Evolutionary conservation across 1,140 invertebrate species (phyloP).

Genomic region (Cryptotermes secundus): DNA sequence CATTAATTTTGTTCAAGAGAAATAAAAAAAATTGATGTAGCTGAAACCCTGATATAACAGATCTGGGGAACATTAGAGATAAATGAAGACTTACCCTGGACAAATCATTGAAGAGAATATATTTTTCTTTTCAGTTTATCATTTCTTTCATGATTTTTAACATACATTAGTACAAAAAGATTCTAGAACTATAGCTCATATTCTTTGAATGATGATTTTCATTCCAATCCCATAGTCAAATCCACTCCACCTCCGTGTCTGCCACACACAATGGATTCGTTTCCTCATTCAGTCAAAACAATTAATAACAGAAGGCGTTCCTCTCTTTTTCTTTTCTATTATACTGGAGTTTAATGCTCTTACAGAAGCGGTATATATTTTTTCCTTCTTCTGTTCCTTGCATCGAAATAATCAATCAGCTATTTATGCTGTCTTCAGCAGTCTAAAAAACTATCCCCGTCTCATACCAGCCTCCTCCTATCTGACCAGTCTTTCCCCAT

Average conservation of each 20-base stretch:
- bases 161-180: background rate
- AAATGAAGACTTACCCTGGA: too few relatives aligned
- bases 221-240: background rate
- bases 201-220: slow-evolving; percentile 2
- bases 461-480: background rate
- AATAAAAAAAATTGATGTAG: too few relatives aligned
- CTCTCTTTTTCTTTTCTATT: background rate
- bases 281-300: background rate
- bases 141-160: background rate
- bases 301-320: slow-evolving; percentile 4
- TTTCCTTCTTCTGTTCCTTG: background rate
- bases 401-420: slow-evolving; percentile 16
- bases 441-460: background rate
- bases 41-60: too few relatives aligned
- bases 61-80: too few relatives aligned
- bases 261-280: background rate
- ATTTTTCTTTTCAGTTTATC: background rate
- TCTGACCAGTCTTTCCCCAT: background rate
- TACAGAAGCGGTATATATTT: background rate
- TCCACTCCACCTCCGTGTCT: background rate
- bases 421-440: slow-evolving; percentile 12
- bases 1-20: too few relatives aligned
- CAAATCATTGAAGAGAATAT: background rate
- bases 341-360: background rate
- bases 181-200: background rate